Evolutionary conservation across 2,888 invertebrate species (phyloP).

Genomic region (Dryococelus australis): DNA sequence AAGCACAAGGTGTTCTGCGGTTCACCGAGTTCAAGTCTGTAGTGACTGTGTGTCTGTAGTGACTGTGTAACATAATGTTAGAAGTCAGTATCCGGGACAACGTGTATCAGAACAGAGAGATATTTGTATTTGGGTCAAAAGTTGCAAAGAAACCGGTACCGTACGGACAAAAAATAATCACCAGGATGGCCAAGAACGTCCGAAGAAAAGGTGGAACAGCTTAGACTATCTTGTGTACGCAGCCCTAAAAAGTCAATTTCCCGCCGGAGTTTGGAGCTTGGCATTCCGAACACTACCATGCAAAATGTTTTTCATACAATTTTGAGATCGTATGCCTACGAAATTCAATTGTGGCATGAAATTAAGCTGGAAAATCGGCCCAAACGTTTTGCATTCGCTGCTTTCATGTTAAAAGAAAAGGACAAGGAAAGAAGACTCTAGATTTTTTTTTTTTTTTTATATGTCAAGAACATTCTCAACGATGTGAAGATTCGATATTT

Average conservation of each 20-base stretch:
- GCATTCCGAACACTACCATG: not conserved
- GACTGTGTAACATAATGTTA: not conserved
- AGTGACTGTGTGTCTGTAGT: too few species aligned
- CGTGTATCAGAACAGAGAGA: not conserved
- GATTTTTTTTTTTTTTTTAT: too few species aligned
- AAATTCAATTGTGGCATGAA: not conserved
- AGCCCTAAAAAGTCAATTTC: not conserved
- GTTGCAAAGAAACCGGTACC: not conserved
- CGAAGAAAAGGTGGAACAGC: too few species aligned
- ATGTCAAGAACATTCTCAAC: too few species aligned
- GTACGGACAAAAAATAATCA: not conserved
- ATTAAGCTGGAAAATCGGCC: not conserved
- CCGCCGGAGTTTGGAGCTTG: not conserved
- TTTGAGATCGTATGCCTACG: not conserved
- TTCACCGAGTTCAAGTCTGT: slow-evolving; percentile 8
- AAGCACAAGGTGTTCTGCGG: not conserved
- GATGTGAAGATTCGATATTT: too few species aligned
- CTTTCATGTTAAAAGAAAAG: not conserved
- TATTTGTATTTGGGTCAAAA: slow-evolving; percentile 10
- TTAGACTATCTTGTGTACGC: too few species aligned
- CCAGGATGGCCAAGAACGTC: not conserved
- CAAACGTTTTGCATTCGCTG: not conserved
- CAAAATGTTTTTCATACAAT: not conserved
- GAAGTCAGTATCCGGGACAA: not conserved
- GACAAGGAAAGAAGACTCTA: not conserved